Evolutionary conservation across 1,140 invertebrate genomes (phyloP), one percentile per base, ranked within the genome.

Genomic region (Oreohelix idahoensis): DNA sequence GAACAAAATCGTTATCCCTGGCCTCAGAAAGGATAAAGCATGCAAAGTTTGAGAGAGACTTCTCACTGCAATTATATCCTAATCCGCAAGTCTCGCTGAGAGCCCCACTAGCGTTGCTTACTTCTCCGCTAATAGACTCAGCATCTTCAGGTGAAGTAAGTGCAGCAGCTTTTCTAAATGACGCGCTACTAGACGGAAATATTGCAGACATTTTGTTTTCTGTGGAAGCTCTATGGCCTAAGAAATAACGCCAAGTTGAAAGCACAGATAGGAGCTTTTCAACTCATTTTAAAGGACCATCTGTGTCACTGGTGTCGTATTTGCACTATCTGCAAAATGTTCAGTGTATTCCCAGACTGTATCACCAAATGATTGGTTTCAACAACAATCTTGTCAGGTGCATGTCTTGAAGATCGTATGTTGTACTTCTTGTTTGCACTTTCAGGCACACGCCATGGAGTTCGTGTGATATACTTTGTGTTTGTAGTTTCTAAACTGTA

Each of bases 171-270:
- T 84, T 88, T 36, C 73, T 88, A 17, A 80, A 87, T 51, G 87
- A 88, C 80, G 76, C 84, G 42, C 77, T 88, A 1, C 79, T 88
- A 38, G 87, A 87, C 78, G 83, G 85, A 26, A 88, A 87, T 80
- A 77, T 88, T 15, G 84, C 85, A n/a, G 87, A 88, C 49, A 87
- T 88, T 63, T 53, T 88, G 63, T 85, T 87, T 73, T 85, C 86
- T 42, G 87, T 88, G 17, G 87, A 88, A 79, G 86, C 85, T 2
- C 76, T 88, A 20, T 88, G 85, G 84, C 83, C 85, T 0, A 86
- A 85, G 35, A 88, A 86, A 73, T 86, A 84, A 88, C 49, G 15
- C n/a, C n/a, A n/a, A n/a, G n/a, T n/a, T n/a, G n/a, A n/a, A n/a
- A n/a, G n/a, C n/a, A n/a, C n/a, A n/a, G n/a, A n/a, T n/a, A n/a